Percentiles rank a stretch among this genome's conserved stretches.
Conservation (phyloP, 2,113 vertebrate species). For the Triplophysa tibetana region DNA sequence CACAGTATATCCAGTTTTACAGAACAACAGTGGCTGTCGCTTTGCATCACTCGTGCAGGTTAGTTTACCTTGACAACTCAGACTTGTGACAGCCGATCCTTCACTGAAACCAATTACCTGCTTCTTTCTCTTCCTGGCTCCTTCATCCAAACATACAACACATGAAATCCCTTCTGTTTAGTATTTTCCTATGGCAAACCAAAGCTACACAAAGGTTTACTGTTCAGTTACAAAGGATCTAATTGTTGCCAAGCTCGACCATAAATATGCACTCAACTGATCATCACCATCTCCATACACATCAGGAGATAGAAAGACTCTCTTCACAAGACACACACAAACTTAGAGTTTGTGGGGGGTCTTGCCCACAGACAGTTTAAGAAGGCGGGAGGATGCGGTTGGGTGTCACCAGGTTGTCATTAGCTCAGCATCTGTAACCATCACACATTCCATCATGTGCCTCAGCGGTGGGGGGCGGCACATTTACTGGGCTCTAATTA, state of each 20-base stretch:
- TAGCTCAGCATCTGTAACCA: conserved; percentile 89
- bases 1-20: not conserved
- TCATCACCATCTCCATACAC: not conserved
- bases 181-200: conserved; percentile 4
- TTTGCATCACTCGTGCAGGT: conserved; percentile 16
- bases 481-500: conserved; percentile 90
- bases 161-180: conserved; percentile 1
- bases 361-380: conserved; percentile 50
- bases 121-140: not conserved
- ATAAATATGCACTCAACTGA: conserved; percentile 19
- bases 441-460: conserved; percentile 79
- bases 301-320: conserved; percentile 18
- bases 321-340: not conserved
- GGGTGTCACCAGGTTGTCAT: conserved; percentile 89
- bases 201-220: conserved; percentile 15
- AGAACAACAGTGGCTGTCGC: conserved; percentile 1
- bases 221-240: conserved; percentile 13
- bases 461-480: conserved; percentile 78
- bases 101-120: conserved; percentile 11
- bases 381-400: conserved; percentile 74
- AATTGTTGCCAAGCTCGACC: conserved; percentile 26
- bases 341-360: conserved; percentile 48
- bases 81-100: not conserved
- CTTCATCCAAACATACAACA: not conserved
- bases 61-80: conserved; percentile 13